phyloP scores from a whole-genome alignment of 2,113 vertebrate genomes.

The Bostrychus sinensis region DNA sequence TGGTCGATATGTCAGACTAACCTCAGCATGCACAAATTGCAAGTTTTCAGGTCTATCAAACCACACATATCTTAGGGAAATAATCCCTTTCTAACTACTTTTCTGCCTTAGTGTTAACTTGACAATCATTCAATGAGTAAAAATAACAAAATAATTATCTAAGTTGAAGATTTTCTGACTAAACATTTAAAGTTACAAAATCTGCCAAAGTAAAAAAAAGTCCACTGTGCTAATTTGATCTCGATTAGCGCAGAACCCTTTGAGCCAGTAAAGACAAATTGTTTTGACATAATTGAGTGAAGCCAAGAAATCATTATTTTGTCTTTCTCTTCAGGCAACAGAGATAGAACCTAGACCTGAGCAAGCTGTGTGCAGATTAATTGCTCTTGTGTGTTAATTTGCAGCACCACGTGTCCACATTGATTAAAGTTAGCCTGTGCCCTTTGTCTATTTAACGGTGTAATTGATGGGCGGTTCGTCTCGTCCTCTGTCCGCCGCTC shows the following conservation, averaged over 20 bases:
- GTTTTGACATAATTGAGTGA: conserved; percentile 23
- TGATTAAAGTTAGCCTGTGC: conserved; percentile 67
- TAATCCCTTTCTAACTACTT: too few relatives aligned
- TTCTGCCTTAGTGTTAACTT: too few relatives aligned
- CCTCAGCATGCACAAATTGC: too few relatives aligned
- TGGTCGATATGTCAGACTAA: too few relatives aligned
- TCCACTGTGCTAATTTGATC: background rate
- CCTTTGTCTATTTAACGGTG: conserved; percentile 62
- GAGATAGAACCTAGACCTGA: conserved; percentile 11
- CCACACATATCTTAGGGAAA: too few relatives aligned
- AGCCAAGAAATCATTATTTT: conserved; percentile 21
- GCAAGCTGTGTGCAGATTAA: conserved; percentile 56
- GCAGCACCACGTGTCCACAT: conserved; percentile 54
- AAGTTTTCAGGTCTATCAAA: too few relatives aligned
- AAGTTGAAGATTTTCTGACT: background rate
- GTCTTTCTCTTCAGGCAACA: conserved; percentile 18
- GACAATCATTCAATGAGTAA: too few relatives aligned
- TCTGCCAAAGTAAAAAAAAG: conserved; percentile 2
- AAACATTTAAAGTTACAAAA: background rate
- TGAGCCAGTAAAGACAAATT: conserved; percentile 20
- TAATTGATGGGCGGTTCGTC: conserved; percentile 62
- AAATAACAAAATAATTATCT: too few relatives aligned
- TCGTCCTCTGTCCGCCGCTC: conserved; percentile 30
- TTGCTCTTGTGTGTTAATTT: conserved; percentile 65
- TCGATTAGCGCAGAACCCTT: background rate